Conservation (phyloP, 1,140 invertebrate genomes). For the Nylanderia fulva region DNA sequence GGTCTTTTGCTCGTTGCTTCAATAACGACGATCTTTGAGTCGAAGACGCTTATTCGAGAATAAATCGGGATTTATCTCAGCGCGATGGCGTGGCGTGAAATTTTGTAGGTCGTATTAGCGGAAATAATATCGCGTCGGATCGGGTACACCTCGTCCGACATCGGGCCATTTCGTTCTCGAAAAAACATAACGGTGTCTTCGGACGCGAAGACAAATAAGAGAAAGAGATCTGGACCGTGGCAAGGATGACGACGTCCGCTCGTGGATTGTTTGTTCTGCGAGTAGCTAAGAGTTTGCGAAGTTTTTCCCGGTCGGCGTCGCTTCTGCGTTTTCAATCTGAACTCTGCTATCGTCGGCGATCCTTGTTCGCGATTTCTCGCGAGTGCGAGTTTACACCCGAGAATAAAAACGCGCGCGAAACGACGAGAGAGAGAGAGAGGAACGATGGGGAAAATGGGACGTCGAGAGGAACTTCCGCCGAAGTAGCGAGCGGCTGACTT, state of each 20-base stretch:
- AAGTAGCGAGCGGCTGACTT: constrained; percentile 73
- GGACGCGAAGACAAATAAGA: constrained; percentile 31
- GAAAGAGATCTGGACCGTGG: constrained; percentile 31
- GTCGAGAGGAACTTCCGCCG: constrained; percentile 64
- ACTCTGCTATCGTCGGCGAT: background rate
- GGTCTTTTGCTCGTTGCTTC: constrained; percentile 15
- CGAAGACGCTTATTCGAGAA: background rate
- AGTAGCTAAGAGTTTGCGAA: constrained; percentile 28
- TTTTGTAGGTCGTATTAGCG: constrained; percentile 37
- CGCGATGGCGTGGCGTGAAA: constrained; percentile 4
- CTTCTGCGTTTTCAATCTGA: constrained; percentile 1
- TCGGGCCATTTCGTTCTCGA: background rate
- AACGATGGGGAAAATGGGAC: constrained; percentile 26
- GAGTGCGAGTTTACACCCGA: constrained; percentile 23
- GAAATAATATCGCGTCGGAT: constrained; percentile 21
- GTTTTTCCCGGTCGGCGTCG: background rate
- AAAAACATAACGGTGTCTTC: background rate
- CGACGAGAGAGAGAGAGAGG: background rate
- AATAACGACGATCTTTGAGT: constrained; percentile 8
- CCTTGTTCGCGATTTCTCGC: constrained; percentile 29
- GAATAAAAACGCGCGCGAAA: constrained; percentile 1
- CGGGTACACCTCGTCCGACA: constrained; percentile 27
- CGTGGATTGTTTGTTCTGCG: constrained; percentile 47
- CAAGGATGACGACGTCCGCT: constrained; percentile 27
- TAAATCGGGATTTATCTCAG: constrained; percentile 16